Evolutionary conservation across 1,140 invertebrate genomes (phyloP), one percentile per base, ranked within the genome.

Genomic region (Drosophila rufa): DNA sequence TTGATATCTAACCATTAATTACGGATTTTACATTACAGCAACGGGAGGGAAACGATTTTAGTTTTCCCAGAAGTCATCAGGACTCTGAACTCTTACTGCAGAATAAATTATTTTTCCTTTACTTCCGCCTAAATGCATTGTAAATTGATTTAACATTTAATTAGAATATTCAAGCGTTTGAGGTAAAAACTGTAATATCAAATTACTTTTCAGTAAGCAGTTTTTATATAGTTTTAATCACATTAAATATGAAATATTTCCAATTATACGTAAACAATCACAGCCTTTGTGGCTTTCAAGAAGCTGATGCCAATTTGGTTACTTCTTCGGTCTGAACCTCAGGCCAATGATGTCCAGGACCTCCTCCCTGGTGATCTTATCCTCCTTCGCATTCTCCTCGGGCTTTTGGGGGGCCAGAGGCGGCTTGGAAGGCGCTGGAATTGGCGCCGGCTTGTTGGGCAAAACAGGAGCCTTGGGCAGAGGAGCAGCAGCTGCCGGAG

Each of bases 291-390:
- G 11, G 6, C 4, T 4, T 7, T 11, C 0, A 33, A 33, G 33
- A 11, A 11, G 33, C 1, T 4, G 15, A 15, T 14, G 36, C n/a
- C 5, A 61, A 22, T 22, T 38, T 61, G 11, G 40, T 25, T 17
- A 33, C 17, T 46, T 19, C 4, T 1, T 38, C 42, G 60, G 30
- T 15, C 30, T 38, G 17, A 33, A 58, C 19, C 61, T 40, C 2
- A 86, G 27, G 2, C 80, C 80, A 33, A 87, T 64, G 9, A 87
- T 89, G 2, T 78, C 47, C 1, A 89, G 6, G 42, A 87, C 51
- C 14, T 87, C 83, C 2, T 87, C 80, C 19, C 78, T 76, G 51
- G 80, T 87, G 8, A 86, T 17, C n/a, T 51, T 68, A 0, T 71
- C 62, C 0, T 86, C 75, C 0, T 48, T 50, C 0, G 79, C 79